Base-by-base conservation (phyloP, 2,797 vertebrate genomes). In the Microhierax caerulescens region DNA sequence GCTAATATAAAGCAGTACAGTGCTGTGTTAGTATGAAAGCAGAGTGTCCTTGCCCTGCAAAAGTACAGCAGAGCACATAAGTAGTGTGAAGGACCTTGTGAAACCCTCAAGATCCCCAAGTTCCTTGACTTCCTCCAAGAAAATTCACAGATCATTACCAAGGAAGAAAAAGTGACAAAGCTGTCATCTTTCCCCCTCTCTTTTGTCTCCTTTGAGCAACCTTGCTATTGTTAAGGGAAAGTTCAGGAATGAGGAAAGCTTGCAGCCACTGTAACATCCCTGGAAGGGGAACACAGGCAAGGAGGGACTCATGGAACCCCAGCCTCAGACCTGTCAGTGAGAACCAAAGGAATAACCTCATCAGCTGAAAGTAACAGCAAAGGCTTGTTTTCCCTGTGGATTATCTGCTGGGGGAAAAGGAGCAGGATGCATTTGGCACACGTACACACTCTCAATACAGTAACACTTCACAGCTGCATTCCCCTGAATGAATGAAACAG, bases 401-500 rank as follows among this genome's bases (percentile, higher is more conserved):
- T 79, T 70, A 30, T 41, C 78, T 74, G 48, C 78, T 32, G 10
- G 21, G 25, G 63, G 36, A 70, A 82, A 88, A 77, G 78, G 25
- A 78, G 21, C 51, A 32, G 47, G 50, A 34, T 13, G 14, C 39
- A 13, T 65, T 37, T 76, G 51, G 63, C 67, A 79, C 77, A 77
- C 1, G 2, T 7, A 28, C 12, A 8, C 1, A 1, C 37, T 56
- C 67, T 36, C 48, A 9, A 2, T 37, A 56, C 45, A 51, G 3
- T 24, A 51, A 65, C 34, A 34, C 0, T 0, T 39, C 10, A 3
- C 0, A 1, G n/a, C 63, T 85, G 39, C 28, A 18, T 64, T 86
- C 45, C 25, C 32, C n/a, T n/a, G n/a, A n/a, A n/a, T n/a, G n/a
- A n/a, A n/a, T n/a, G n/a, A n/a, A n/a, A n/a, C n/a, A 0, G 39